phyloP scores from a whole-genome alignment of 2,113 vertebrate species.

The Phocoena sinus region DNA sequence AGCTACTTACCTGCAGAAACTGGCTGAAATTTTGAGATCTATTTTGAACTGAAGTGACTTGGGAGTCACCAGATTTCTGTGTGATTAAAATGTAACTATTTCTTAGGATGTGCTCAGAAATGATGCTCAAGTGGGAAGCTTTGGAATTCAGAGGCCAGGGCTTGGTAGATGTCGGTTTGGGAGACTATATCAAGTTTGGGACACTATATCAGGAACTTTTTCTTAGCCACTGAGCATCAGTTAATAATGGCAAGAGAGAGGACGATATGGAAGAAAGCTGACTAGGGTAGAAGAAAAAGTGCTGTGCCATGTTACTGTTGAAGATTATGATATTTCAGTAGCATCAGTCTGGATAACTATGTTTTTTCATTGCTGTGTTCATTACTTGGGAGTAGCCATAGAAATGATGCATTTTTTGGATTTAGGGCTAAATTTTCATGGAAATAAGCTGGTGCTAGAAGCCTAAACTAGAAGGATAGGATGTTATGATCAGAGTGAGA shows the following conservation, averaged over 20 bases:
- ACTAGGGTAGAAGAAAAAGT: background rate
- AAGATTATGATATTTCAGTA: background rate
- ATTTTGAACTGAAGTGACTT: background rate
- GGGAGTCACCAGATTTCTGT: background rate
- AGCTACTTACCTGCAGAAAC: background rate
- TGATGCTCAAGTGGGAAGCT: background rate
- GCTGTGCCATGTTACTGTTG: background rate
- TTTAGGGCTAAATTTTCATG: background rate
- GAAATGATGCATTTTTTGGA: background rate
- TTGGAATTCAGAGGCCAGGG: background rate
- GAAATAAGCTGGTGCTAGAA: background rate
- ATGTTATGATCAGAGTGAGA: background rate
- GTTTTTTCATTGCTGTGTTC: background rate
- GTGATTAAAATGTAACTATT: background rate
- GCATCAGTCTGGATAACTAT: background rate
- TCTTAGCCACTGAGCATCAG: background rate
- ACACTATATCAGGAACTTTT: background rate
- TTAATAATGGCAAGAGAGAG: background rate
- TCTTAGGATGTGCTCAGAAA: background rate
- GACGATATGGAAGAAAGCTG: background rate
- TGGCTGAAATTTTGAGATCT: background rate
- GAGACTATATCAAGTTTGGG: background rate
- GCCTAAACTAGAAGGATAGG: background rate
- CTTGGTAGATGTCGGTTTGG: background rate
- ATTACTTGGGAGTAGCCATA: background rate